phyloP scores from a whole-genome alignment of 2,113 vertebrate species.

The Stigmatopora nigra region DNA sequence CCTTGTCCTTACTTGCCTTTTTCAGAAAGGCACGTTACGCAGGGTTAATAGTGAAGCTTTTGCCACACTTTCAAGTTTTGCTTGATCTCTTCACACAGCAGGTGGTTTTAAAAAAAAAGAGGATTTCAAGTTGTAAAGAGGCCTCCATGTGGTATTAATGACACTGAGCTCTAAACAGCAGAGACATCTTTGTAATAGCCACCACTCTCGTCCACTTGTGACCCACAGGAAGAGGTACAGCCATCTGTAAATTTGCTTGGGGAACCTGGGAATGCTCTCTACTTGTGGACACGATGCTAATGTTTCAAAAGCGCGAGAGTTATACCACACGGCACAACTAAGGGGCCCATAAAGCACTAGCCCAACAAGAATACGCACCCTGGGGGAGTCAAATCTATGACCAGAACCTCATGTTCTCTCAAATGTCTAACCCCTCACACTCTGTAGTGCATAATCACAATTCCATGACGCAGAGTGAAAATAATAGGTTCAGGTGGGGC shows the following conservation, averaged over 20 bases:
- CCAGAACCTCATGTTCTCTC: constrained; percentile 26
- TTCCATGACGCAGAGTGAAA: constrained; percentile 41
- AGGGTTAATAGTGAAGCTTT: constrained; percentile 54
- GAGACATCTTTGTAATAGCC: constrained; percentile 36
- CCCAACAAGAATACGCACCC: constrained; percentile 28
- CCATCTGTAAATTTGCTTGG: constrained; percentile 52
- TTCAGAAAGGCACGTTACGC: constrained; percentile 39
- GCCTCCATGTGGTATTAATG: constrained; percentile 41
- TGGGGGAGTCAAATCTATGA: constrained; percentile 19
- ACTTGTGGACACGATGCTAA: constrained; percentile 40
- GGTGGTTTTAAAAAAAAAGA: constrained; percentile 48
- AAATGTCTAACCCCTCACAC: constrained; percentile 36
- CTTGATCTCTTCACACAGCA: constrained; percentile 49
- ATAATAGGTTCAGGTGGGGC: constrained; percentile 59
- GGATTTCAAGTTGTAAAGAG: constrained; percentile 43
- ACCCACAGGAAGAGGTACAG: constrained; percentile 39
- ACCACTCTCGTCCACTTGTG: constrained; percentile 21
- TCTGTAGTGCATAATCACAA: constrained; percentile 37
- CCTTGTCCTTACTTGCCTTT: constrained; percentile 50
- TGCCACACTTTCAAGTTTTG: constrained; percentile 56
- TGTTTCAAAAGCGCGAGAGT: constrained; percentile 53
- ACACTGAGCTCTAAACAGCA: constrained; percentile 39
- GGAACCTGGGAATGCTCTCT: constrained; percentile 18
- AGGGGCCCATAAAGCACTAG: constrained; percentile 25
- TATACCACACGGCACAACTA: constrained; percentile 28